phyloP scores from a whole-genome alignment of 2,113 vertebrate species.

The Octodon degus region DNA sequence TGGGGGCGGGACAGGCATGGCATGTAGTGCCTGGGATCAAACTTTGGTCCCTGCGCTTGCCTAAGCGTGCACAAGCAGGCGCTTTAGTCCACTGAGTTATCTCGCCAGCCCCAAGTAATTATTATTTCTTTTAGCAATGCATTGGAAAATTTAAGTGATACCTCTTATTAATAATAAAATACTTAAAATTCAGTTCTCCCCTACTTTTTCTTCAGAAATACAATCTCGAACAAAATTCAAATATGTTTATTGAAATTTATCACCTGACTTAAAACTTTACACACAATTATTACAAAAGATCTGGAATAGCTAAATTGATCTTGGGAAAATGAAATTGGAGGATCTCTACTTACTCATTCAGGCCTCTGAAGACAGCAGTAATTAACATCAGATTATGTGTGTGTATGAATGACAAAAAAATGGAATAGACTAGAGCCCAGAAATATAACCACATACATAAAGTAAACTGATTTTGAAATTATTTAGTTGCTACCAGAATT shows the following conservation, averaged over 20 bases:
- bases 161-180: not conserved
- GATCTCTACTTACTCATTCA: constrained; percentile 6
- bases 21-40: too few species aligned
- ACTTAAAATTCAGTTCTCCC: not conserved
- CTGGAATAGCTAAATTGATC: not conserved
- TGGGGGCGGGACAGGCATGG: too few species aligned
- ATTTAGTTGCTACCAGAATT: not conserved
- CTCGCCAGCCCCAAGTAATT: not conserved
- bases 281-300: not conserved
- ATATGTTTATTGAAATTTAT: not conserved
- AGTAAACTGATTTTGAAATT: not conserved
- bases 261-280: not conserved
- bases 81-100: too few species aligned
- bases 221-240: not conserved
- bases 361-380: not conserved
- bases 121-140: not conserved
- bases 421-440: not conserved
- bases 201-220: not conserved
- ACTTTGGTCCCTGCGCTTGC: too few species aligned
- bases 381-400: not conserved
- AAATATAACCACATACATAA: not conserved
- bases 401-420: not conserved
- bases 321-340: not conserved
- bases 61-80: too few species aligned
- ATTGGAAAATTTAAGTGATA: not conserved